phyloP scores from a whole-genome alignment of 2,888 invertebrate genomes.

The Cyaniris semiargus region DNA sequence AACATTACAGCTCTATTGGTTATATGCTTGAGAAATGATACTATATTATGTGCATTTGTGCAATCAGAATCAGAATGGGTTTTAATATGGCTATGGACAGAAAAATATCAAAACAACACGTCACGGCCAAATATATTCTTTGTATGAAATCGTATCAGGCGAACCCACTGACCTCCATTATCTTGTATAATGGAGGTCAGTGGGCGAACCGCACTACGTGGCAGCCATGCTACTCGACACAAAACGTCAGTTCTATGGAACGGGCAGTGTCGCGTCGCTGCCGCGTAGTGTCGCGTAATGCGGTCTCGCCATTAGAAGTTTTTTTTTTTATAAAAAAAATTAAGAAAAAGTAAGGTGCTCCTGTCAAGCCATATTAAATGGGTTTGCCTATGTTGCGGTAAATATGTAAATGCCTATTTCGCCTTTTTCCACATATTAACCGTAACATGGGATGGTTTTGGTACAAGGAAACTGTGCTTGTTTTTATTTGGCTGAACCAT shows the following conservation, averaged over 20 bases:
- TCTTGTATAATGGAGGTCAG: too few species aligned
- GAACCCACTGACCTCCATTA: too few species aligned
- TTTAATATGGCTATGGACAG: neutral
- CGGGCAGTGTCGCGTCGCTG: too few species aligned
- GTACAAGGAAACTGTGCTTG: constrained; percentile 10
- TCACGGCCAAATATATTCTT: too few species aligned
- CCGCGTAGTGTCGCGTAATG: too few species aligned
- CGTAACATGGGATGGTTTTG: constrained; percentile 16
- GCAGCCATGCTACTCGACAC: too few species aligned
- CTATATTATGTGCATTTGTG: neutral
- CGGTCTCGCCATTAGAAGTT: too few species aligned
- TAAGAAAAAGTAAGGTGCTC: neutral
- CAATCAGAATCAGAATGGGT: neutral
- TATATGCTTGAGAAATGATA: neutral
- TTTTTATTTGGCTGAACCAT: constrained; percentile 6
- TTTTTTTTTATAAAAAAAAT: too few species aligned
- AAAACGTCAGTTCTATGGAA: too few species aligned
- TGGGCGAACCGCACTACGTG: too few species aligned
- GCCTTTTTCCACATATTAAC: constrained; percentile 13
- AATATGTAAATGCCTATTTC: neutral
- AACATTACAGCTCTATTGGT: neutral
- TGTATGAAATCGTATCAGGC: too few species aligned
- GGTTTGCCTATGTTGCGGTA: neutral
- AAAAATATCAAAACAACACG: neutral
- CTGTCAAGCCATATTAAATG: neutral